Percentiles rank a stretch among this genome's conserved stretches.
phyloP scores from a whole-genome alignment of 2,888 invertebrate species.

The Xylophagus ater region DNA sequence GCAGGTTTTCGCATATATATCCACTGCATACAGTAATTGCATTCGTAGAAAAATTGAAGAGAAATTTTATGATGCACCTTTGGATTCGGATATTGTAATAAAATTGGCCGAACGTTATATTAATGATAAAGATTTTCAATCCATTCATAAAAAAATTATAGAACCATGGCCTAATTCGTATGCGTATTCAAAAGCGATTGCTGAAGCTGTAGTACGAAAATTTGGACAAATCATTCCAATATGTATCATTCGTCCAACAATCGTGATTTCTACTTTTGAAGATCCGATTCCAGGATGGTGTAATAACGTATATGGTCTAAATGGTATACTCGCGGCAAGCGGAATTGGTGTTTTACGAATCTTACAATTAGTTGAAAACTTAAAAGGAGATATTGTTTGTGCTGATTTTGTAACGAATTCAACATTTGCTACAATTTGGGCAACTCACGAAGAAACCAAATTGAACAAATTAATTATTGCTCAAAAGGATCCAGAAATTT shows the following conservation, averaged over 20 bases:
- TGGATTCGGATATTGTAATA: conserved; percentile 15
- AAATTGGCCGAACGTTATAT: conserved; percentile 11
- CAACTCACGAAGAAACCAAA: no score
- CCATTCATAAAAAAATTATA: conserved; percentile 11
- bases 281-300: conserved; percentile 18
- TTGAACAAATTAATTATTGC: no score
- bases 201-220: conserved; percentile 14
- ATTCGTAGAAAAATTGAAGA: conserved; percentile 8
- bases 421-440: conserved; percentile 16
- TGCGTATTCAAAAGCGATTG: conserved; percentile 14
- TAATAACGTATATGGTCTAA: conserved; percentile 10
- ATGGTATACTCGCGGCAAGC: conserved; percentile 13
- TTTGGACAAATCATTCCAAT: conserved; percentile 12
- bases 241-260: conserved; percentile 17
- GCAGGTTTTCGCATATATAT: conserved; percentile 15
- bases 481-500: conserved; percentile 19
- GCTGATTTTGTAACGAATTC: conserved; percentile 18
- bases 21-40: conserved; percentile 16
- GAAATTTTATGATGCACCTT: conserved; percentile 12
- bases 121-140: conserved; percentile 6
- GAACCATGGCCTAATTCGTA: conserved; percentile 17
- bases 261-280: conserved; percentile 16
- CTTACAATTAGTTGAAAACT: neutral
- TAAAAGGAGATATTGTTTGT: conserved; percentile 13
- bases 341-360: conserved; percentile 17